Conservation (phyloP, 2,113 vertebrate species). For the Psittacara wagleri region DNA sequence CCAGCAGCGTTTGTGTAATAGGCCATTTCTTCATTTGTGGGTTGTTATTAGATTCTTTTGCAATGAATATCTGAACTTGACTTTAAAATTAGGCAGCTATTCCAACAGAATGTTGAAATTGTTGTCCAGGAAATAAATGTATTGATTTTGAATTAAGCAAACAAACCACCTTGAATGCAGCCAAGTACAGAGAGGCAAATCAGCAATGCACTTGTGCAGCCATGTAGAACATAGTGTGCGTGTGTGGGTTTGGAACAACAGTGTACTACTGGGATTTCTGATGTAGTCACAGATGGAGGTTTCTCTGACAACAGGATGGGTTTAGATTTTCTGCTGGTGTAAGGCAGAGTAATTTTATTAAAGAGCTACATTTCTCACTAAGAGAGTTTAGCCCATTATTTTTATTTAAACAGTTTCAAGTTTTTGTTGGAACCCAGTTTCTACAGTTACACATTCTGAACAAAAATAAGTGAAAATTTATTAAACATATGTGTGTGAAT, state of each 20-base stretch:
- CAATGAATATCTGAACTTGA: background rate
- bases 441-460: background rate
- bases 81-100: slow-evolving; percentile 12
- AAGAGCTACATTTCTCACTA: fast-evolving
- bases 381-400: background rate
- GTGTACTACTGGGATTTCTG: background rate
- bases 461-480: background rate
- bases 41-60: background rate
- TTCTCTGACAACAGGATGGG: background rate
- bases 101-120: background rate
- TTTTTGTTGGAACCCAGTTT: background rate
- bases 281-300: background rate
- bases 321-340: background rate
- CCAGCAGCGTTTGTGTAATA: background rate
- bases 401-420: background rate
- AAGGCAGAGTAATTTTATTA: background rate
- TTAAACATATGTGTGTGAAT: background rate
- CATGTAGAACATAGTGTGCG: background rate
- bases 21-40: background rate
- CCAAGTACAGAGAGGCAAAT: background rate
- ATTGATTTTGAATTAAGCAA: slow-evolving; percentile 52
- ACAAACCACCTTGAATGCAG: background rate
- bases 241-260: background rate
- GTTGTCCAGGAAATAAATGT: background rate
- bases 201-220: background rate